Base-by-base conservation (phyloP, 2,113 vertebrate species). In the Tragelaphus imberbis region DNA sequence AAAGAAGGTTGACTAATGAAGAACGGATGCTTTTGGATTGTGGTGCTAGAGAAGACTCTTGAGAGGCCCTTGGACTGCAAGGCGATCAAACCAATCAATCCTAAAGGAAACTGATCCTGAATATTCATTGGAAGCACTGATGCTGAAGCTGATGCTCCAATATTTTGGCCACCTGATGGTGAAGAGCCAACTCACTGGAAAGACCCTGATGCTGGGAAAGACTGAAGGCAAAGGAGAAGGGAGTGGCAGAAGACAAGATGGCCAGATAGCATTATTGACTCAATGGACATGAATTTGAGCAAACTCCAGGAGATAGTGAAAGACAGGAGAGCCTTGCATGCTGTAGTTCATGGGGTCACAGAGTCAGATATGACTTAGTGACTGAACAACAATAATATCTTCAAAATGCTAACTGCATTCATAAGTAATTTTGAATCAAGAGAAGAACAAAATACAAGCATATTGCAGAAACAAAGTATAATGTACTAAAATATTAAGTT, bases 371-470 rank as follows among this genome's bases (percentile, higher is more conserved):
- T 44, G 23, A 77, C 23, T 75, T 27, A 44, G 36, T 3, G 1
- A 44, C 71, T 44, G 23, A 77, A 44, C 23, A 75, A 75, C 21
- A 93, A 82, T 84, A 94, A 90, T 51, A 95, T 86, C 56, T 84
- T 93, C 40, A 93, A 90, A 94, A 84, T 81, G 14, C 40, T 90
- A 14, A 65, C 2, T 49, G 87, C 6, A 93, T 58, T 96, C 59
- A 90, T 36, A 97, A 91, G 25, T 88, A 63, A 90, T 77, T 89
- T 27, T 59, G 30, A 94, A 47, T 55, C 53, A 33, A 55, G 2
- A 44, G n/a, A 68, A 96, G 30, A 86, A 95, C 40, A 95, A 95
- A 93, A 79, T 86, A 77, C 19, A 85, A 88, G 36, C 44, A 81
- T 63, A 90, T 9, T 40, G 84, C 30, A 92, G 56, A 90, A n/a